Base-by-base conservation (phyloP, 1,140 invertebrate species). In the Habropoda laboriosa region DNA sequence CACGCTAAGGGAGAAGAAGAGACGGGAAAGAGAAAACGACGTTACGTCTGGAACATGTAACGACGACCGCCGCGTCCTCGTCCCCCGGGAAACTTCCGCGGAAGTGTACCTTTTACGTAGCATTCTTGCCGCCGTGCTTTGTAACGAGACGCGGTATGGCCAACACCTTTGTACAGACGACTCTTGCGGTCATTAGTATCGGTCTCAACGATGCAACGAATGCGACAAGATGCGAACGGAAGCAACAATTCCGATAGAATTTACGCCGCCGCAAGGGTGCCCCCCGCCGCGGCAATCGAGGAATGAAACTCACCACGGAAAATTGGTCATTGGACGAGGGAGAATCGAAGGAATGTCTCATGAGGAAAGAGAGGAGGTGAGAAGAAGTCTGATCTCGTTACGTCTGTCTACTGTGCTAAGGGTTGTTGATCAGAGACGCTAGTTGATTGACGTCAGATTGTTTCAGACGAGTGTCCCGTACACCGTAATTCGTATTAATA, bases 1-100 rank as follows among this genome's bases (percentile, higher is more conserved):
- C 8, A 42, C 0, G 6, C 2, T 3, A n/a, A 58, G 0, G 10
- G n/a, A 30, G 74, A 21, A 24, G 2, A 27, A 49, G 57, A 55
- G 24, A 71, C 6, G n/a, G 13, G 18, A 32, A 60, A 51, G 58
- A 4, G 42, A 32, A 68, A 76, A 75, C 42, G 35, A 61, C 18
- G 76, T 63, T 67, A 67, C 63, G 49, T 74, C 72, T 80, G 79
- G 32, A 67, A 61, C 63, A 51, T 67, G 40, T 51, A 73, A 79
- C 55, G 57, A 68, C 68, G 51, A 75, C 30, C 58, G 13, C n/a
- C 49, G 13, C n/a, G 40, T 47, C 51, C 27, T 38, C 21, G 7
- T 67, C 53, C 68, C 68, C 1, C 3, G 58, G 74, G 74, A 58
- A 42, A 63, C 45, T 66, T 51, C 16, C 24, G 42, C 49, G 32